Percentiles rank a stretch among this genome's conserved stretches.
Evolutionary conservation across 2,888 invertebrate genomes (phyloP).

Genomic region (Cryptocheilus praepositus): DNA sequence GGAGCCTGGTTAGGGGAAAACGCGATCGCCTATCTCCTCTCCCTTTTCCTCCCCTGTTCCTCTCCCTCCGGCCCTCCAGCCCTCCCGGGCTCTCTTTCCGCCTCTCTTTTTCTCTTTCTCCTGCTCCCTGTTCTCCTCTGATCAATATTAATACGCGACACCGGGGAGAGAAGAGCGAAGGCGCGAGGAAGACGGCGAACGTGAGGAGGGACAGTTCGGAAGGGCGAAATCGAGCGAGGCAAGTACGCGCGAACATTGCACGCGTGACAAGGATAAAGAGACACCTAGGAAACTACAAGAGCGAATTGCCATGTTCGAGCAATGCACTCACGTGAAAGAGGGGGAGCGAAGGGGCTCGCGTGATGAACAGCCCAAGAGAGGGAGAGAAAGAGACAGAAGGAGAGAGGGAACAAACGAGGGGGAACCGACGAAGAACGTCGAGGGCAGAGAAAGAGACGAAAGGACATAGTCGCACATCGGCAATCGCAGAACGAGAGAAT

Average conservation of each 20-base stretch:
- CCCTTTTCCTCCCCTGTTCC: slow-evolving; percentile 3
- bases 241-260: not conserved
- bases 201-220: slow-evolving; percentile 6
- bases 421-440: not conserved
- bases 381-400: not conserved
- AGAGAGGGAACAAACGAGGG: slow-evolving; percentile 5
- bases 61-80: not conserved
- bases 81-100: slow-evolving; percentile 12
- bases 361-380: slow-evolving; percentile 16
- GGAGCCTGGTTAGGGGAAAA: slow-evolving; percentile 41
- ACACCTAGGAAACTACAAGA: too few relatives aligned
- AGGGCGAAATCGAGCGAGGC: not conserved
- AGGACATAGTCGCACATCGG: not conserved
- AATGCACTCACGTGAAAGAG: not conserved
- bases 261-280: too few relatives aligned
- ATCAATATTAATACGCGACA: slow-evolving; percentile 51
- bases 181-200: slow-evolving; percentile 5
- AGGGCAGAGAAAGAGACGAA: slow-evolving; percentile 6
- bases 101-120: slow-evolving; percentile 16
- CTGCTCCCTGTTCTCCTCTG: slow-evolving; percentile 29
- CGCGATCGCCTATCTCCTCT: slow-evolving; percentile 24
- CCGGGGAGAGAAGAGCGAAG: slow-evolving; percentile 26
- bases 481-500: not conserved
- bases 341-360: slow-evolving; percentile 7
- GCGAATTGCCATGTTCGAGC: slow-evolving; percentile 8